Conservation (phyloP, 2,888 invertebrate species). For the Neoascia interrupta region DNA sequence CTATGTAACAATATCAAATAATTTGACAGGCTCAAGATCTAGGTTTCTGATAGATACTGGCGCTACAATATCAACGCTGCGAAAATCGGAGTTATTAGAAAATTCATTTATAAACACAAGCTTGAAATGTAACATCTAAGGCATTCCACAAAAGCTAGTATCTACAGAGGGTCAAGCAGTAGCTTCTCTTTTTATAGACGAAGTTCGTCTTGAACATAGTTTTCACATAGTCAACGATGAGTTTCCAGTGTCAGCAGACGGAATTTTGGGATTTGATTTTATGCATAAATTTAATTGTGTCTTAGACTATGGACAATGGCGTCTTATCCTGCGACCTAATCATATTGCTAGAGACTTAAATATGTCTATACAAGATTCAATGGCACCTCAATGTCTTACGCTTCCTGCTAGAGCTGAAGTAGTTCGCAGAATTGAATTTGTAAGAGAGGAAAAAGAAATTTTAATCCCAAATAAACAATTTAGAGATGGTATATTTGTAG, state of each 20-base stretch:
- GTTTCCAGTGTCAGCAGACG: constrained; percentile 7
- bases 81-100: neutral
- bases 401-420: constrained; percentile 14
- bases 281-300: constrained; percentile 10
- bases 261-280: constrained; percentile 16
- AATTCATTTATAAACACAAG: neutral
- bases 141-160: neutral
- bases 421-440: neutral
- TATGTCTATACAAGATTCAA: neutral
- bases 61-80: neutral
- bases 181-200: neutral
- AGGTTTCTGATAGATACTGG: neutral
- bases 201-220: neutral
- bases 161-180: neutral
- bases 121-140: constrained; percentile 2
- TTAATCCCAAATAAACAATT: constrained; percentile 10
- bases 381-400: neutral
- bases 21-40: neutral
- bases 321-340: neutral
- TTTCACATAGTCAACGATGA: constrained; percentile 1
- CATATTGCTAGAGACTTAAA: neutral
- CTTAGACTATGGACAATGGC: constrained; percentile 1
- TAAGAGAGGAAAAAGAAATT: neutral
- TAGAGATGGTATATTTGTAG: constrained; percentile 1
- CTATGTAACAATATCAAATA: neutral